Base-by-base conservation (phyloP, 2,888 invertebrate species). In the Eumerus sabulonum region DNA sequence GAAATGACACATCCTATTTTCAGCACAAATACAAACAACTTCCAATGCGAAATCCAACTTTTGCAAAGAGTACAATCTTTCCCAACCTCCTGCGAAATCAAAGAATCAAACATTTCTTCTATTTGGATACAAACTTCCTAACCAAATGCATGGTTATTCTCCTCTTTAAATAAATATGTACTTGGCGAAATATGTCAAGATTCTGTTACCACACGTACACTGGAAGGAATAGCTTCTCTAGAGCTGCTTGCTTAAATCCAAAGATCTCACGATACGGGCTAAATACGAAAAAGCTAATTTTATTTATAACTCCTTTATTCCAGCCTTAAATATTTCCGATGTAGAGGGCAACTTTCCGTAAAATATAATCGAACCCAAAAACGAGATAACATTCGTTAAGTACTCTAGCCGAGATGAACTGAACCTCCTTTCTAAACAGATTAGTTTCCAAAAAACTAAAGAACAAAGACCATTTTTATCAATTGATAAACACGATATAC, bases 151-250 rank as follows among this genome's bases (percentile, higher is more conserved):
- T n/a, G n/a, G n/a, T n/a, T n/a, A n/a, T n/a, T n/a, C n/a, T n/a
- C n/a, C n/a, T n/a, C n/a, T 36, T 17, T 53, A 7, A 38, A 36
- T 36, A 42, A 42, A n/a, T 42, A 42, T 42, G 42, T n/a, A 42
- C 3, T 42, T 4, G 42, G n/a, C n/a, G 42, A 42, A 13, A 42
- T 42, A 11, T 42, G 42, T 13, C 9, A 42, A 13, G 42, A 42
- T 42, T 9, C 9, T 42, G 9, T 42, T 4, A n/a, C 42, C 7
- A 42, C 42, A 11, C n/a, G n/a, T 13, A 42, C 42, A 9, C 7
- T 42, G 9, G 12, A 42, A n/a, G 42, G n/a, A 3, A 11, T 13
- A 3, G 7, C 42, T n/a, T n/a, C 42, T 3, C 9, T 42, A 42
- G 7, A 9, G 11, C 36, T n/a, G n/a, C n/a, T n/a, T n/a, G n/a